Evolutionary conservation across 2,797 vertebrate genomes (phyloP).

Genomic region (Eulemur coronatus): DNA sequence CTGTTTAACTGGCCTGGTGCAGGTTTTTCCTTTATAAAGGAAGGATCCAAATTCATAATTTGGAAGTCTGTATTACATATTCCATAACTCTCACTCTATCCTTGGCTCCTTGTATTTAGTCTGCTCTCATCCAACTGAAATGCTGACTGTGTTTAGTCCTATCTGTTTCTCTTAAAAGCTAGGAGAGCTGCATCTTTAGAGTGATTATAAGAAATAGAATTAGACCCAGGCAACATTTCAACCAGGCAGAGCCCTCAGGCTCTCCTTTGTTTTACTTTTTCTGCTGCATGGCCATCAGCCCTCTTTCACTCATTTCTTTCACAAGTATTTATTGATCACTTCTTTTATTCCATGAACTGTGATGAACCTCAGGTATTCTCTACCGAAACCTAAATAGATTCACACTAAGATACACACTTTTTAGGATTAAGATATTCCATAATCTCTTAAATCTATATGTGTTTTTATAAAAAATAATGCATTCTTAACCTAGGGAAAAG

Average conservation of each 20-base stretch:
- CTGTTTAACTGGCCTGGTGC: not conserved
- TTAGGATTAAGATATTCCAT: not conserved
- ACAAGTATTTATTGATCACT: not conserved
- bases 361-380: not conserved
- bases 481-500: not conserved
- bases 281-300: not conserved
- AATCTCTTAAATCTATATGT: not conserved
- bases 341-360: not conserved
- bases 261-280: not conserved
- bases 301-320: not conserved
- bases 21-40: not conserved
- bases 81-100: not conserved
- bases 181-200: not conserved
- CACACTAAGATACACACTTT: not conserved
- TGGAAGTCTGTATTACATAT: not conserved
- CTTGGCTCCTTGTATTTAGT: not conserved
- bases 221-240: not conserved
- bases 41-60: not conserved
- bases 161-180: not conserved
- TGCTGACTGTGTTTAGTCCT: not conserved
- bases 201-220: not conserved
- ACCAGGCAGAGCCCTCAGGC: not conserved
- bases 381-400: not conserved
- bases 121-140: not conserved
- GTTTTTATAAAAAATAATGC: not conserved